Evolutionary conservation across 2,113 vertebrate species (phyloP).

Genomic region (Abramis brama): DNA sequence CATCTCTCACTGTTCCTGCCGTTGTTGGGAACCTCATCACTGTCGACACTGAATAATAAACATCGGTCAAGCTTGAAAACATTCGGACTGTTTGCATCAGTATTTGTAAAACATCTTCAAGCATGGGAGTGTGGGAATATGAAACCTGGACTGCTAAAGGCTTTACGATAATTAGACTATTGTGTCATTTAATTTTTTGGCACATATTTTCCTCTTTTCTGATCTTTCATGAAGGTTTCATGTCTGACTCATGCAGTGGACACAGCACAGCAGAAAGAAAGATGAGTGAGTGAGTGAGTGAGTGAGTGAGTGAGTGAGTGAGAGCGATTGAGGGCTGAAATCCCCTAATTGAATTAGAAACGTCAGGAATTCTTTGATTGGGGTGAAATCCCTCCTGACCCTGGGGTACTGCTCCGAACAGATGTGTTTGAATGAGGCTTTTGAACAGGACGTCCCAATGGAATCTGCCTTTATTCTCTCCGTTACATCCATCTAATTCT

Average conservation of each 20-base stretch:
- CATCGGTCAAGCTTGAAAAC: constrained; percentile 46
- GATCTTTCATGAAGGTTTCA: background rate
- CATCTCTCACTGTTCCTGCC: constrained; percentile 22
- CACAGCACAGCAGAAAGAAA: background rate
- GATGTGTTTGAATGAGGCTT: constrained; percentile 29
- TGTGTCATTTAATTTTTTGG: background rate
- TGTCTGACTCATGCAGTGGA: background rate
- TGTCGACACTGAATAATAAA: constrained; percentile 40
- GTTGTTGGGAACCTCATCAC: constrained; percentile 43
- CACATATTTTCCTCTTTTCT: background rate
- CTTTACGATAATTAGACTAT: background rate
- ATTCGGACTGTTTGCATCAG: background rate
- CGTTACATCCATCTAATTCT: background rate
- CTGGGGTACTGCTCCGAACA: background rate
- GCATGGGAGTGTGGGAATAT: constrained; percentile 15
- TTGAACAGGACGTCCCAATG: background rate
- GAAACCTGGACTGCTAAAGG: background rate
- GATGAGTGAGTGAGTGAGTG: constrained; percentile 4
- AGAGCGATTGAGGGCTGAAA: background rate
- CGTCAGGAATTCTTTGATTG: constrained; percentile 39
- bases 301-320: constrained; percentile 7
- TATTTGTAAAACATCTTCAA: constrained; percentile 43
- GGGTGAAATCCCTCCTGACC: constrained; percentile 32
- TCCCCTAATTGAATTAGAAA: constrained; percentile 43
- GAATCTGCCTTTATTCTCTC: background rate